Percentiles rank a stretch among this genome's conserved stretches.
Evolutionary conservation across 2,797 vertebrate genomes (phyloP).

Genomic region (Cryptoprocta ferox): DNA sequence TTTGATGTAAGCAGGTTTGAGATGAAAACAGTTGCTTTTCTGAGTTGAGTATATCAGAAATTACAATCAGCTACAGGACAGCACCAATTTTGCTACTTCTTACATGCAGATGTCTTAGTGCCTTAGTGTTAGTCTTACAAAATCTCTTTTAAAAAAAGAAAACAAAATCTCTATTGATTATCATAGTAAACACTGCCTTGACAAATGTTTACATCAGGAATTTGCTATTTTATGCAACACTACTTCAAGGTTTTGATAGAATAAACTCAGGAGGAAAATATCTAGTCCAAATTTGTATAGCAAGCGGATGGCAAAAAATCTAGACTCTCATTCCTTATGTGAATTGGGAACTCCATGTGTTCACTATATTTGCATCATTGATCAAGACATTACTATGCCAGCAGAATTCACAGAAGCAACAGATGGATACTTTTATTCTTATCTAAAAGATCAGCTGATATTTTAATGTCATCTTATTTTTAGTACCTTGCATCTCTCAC

Average conservation of each 20-base stretch:
- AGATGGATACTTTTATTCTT: slow-evolving; percentile 24
- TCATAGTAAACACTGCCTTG: neutral
- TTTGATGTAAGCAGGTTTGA: neutral
- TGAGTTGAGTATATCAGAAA: neutral
- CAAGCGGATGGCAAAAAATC: neutral
- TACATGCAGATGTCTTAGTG: neutral
- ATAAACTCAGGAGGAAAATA: neutral
- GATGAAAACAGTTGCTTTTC: neutral
- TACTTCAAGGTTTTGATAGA: neutral
- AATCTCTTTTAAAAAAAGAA: neutral
- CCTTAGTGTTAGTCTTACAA: neutral
- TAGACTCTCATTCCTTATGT: neutral
- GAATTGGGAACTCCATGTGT: neutral
- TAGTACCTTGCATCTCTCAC: neutral
- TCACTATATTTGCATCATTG: neutral
- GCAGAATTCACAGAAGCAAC: neutral
- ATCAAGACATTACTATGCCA: neutral
- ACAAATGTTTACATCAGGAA: neutral
- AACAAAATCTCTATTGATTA: neutral
- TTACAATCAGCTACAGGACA: neutral
- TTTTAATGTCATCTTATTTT: slow-evolving; percentile 23
- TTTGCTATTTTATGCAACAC: neutral
- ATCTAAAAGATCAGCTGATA: neutral
- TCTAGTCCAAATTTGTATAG: neutral
- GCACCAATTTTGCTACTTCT: neutral